These are phyloP conservation scores for Tachypleus tridentatus DNA, from an alignment of 1,140 invertebrate species.

Conservation along the genomic window DNA sequence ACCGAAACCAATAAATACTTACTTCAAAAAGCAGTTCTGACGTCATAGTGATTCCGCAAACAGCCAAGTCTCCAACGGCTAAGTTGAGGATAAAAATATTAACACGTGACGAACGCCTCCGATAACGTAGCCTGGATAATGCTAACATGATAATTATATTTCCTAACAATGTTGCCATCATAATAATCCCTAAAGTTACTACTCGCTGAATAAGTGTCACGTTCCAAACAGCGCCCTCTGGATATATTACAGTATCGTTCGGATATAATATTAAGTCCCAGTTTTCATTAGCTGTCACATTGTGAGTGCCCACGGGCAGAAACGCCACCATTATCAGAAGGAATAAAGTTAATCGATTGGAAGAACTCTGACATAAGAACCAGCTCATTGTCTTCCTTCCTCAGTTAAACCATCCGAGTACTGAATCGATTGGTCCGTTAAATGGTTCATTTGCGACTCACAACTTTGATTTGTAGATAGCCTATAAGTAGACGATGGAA, in stretches of 20 bases:
- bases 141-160: constrained; percentile 36
- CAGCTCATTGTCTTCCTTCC: no score
- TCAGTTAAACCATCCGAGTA: no score
- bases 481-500: no score
- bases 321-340: no score
- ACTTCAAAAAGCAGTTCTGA: constrained; percentile 38
- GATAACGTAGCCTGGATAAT: constrained; percentile 32
- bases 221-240: constrained; percentile 30
- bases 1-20: constrained; percentile 8
- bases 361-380: no score
- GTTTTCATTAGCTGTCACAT: no score
- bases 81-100: constrained; percentile 40
- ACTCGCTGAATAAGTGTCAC: constrained; percentile 35
- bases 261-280: no score
- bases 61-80: constrained; percentile 36
- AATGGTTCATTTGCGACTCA: no score
- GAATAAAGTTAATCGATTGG: no score
- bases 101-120: constrained; percentile 33
- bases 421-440: no score
- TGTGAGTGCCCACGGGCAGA: no score
- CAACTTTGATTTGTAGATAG: no score
- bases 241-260: constrained; percentile 2
- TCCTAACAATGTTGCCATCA: constrained; percentile 34
- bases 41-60: constrained; percentile 37
- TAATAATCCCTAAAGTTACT: constrained; percentile 33